Evolutionary conservation across 2,888 invertebrate genomes (phyloP).

Genomic region (Nomada lathburiana): DNA sequence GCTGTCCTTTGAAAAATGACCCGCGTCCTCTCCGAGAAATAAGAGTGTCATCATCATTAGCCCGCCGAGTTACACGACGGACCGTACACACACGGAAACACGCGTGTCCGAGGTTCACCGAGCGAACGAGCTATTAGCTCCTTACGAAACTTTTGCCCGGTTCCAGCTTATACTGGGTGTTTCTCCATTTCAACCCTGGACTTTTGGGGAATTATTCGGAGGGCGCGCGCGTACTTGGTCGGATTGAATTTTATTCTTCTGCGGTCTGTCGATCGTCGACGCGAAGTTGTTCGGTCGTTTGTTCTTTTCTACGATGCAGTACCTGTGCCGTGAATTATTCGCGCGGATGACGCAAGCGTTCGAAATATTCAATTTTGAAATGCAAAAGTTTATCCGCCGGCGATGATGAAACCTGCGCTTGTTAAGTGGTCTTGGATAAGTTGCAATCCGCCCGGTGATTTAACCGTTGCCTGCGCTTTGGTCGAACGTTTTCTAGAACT

Average conservation of each 20-base stretch:
- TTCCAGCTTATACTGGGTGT: background rate
- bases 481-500: background rate
- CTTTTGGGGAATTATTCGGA: background rate
- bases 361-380: conserved; percentile 52
- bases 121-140: conserved; percentile 42
- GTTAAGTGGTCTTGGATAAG: conserved; percentile 53
- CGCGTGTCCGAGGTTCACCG: conserved; percentile 39
- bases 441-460: conserved; percentile 25
- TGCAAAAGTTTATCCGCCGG: conserved; percentile 45
- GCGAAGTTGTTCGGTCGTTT: too few species aligned
- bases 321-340: conserved; percentile 12
- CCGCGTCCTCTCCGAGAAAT: conserved; percentile 81
- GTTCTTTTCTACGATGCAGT: background rate
- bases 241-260: too few species aligned
- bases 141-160: conserved; percentile 37
- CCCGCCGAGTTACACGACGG: conserved; percentile 79
- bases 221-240: too few species aligned
- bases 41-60: conserved; percentile 85
- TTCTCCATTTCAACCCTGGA: background rate
- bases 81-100: conserved; percentile 58
- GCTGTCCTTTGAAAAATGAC: conserved; percentile 83
- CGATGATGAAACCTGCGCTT: conserved; percentile 53
- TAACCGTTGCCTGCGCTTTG: background rate
- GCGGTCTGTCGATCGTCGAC: too few species aligned
- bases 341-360: conserved; percentile 21